Percentiles rank a stretch among this genome's conserved stretches.
Evolutionary conservation across 1,140 invertebrate genomes (phyloP).

Genomic region (Odontomachus brunneus): DNA sequence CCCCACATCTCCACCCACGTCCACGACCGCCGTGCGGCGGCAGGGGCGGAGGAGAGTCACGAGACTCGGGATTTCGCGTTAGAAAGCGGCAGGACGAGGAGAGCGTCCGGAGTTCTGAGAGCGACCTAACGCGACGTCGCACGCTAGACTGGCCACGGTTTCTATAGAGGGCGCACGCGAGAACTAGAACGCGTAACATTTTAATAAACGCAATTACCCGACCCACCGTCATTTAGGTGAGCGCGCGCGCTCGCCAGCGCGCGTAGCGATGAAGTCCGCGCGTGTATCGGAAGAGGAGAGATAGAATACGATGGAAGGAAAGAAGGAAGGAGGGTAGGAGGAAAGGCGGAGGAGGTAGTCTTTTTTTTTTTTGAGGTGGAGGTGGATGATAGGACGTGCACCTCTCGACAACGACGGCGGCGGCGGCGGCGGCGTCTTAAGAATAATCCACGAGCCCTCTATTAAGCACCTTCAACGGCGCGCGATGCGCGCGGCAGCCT

Average conservation of each 20-base stretch:
- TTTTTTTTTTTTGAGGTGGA: no score
- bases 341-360: no score
- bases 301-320: background rate
- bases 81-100: background rate
- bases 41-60: no score
- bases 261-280: constrained; percentile 22
- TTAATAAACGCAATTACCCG: constrained; percentile 82
- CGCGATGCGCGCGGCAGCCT: constrained; percentile 8
- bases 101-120: constrained; percentile 49
- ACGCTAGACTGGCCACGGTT: constrained; percentile 68
- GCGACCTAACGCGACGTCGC: constrained; percentile 62
- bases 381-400: constrained; percentile 33
- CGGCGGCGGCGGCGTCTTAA: constrained; percentile 41
- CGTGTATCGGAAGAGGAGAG: constrained; percentile 1
- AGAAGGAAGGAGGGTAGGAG: constrained; percentile 27
- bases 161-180: constrained; percentile 72
- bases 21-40: no score
- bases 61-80: no score
- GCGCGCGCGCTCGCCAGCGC: constrained; percentile 35
- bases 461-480: constrained; percentile 61
- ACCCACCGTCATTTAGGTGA: constrained; percentile 69
- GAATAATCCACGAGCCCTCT: constrained; percentile 63
- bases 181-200: constrained; percentile 83
- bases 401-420: constrained; percentile 10
- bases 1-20: no score